Evolutionary conservation across 2,797 vertebrate species (phyloP).

Genomic region (Spinus pinus): DNA sequence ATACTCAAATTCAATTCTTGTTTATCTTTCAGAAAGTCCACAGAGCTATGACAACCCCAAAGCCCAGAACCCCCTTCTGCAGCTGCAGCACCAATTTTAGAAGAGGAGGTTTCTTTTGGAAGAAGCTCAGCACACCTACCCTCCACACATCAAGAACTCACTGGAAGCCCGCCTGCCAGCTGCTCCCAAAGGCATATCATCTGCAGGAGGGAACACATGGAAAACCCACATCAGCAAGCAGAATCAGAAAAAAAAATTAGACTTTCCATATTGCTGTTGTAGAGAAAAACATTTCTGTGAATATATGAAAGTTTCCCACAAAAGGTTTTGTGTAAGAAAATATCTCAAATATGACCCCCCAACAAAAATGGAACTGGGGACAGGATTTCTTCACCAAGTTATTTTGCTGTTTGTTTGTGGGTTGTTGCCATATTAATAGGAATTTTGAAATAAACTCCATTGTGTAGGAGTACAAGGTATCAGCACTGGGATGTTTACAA

Average conservation of each 20-base stretch:
- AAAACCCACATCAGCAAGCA: not conserved
- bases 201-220: conserved; percentile 70
- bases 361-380: not conserved
- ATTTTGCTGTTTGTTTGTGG: not conserved
- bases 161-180: conserved; percentile 83
- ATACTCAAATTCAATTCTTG: not conserved
- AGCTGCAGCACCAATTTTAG: not conserved
- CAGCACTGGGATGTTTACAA: not conserved
- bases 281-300: not conserved
- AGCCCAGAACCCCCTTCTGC: not conserved
- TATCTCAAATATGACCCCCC: not conserved
- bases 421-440: not conserved
- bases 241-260: not conserved
- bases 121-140: conserved; percentile 80
- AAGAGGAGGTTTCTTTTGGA: not conserved
- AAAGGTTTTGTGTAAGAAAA: not conserved
- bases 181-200: conserved; percentile 86
- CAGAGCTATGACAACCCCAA: not conserved
- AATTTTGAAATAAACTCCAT: not conserved
- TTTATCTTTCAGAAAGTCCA: not conserved
- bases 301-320: not conserved
- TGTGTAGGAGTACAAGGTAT: not conserved
- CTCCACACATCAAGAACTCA: conserved; percentile 92
- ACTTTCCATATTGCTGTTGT: not conserved
- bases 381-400: not conserved